phyloP scores from a whole-genome alignment of 2,888 invertebrate genomes.

The Dryobotodes eremita region DNA sequence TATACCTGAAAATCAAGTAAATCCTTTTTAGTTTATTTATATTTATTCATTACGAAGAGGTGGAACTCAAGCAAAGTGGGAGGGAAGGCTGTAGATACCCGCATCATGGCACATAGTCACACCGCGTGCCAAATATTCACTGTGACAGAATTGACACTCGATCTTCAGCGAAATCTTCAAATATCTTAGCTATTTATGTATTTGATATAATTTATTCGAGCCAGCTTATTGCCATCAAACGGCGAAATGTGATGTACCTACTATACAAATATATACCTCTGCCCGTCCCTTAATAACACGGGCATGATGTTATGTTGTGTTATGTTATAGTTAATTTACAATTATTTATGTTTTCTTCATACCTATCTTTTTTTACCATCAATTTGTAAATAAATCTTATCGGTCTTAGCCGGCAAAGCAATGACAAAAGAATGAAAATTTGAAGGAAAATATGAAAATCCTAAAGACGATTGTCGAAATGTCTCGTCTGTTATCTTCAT shows the following conservation, averaged over 20 bases:
- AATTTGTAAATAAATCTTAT: not conserved
- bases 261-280: not conserved
- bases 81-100: slow-evolving; percentile 7
- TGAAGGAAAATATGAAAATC: slow-evolving; percentile 8
- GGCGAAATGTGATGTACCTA: not conserved
- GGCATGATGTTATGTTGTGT: not conserved
- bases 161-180: not conserved
- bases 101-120: slow-evolving; percentile 39
- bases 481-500: slow-evolving; percentile 33
- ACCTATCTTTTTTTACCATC: not conserved
- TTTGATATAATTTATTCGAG: not conserved
- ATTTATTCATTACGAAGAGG: slow-evolving; percentile 8
- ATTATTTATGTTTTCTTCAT: not conserved
- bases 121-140: slow-evolving; percentile 41
- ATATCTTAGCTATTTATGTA: slow-evolving; percentile 6
- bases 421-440: not conserved
- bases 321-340: not conserved
- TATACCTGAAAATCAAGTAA: not conserved
- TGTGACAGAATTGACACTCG: slow-evolving; percentile 17
- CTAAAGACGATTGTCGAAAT: slow-evolving; percentile 18
- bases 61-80: slow-evolving; percentile 6
- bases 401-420: not conserved
- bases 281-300: not conserved
- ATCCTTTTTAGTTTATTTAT: not conserved
- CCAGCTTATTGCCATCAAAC: not conserved